Evolutionary conservation across 2,113 vertebrate species (phyloP).

Genomic region (Setophaga petechia): DNA sequence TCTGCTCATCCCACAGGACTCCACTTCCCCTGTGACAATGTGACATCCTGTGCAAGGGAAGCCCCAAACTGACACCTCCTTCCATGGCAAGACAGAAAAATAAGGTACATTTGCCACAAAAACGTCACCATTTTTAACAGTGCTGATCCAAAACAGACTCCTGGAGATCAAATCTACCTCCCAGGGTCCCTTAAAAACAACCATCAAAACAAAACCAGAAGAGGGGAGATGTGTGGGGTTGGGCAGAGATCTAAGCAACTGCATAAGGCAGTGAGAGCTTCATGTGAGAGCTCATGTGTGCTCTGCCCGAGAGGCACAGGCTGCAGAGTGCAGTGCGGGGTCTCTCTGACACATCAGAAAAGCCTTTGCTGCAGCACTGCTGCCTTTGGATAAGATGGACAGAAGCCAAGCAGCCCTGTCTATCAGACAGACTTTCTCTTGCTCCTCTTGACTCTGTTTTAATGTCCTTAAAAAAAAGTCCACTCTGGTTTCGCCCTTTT

Average conservation of each 20-base stretch:
- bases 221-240: background rate
- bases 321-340: slow-evolving; percentile 16
- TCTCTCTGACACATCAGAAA: slow-evolving; percentile 54
- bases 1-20: background rate
- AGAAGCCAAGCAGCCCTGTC: slow-evolving; percentile 1
- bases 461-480: background rate
- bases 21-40: background rate
- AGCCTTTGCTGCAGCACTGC: slow-evolving; percentile 17
- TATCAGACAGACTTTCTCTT: slow-evolving; percentile 14
- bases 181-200: slow-evolving; percentile 18
- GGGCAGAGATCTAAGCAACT: slow-evolving; percentile 36
- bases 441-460: slow-evolving; percentile 5
- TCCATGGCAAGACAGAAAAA: background rate
- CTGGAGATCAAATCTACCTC: background rate
- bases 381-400: slow-evolving; percentile 50
- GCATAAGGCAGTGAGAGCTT: background rate
- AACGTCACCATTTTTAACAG: background rate
- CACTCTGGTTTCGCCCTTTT: background rate
- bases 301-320: slow-evolving; percentile 38
- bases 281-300: slow-evolving; percentile 11
- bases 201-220: slow-evolving; percentile 36
- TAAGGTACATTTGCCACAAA: background rate
- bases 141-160: background rate
- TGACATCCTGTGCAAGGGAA: background rate
- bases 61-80: background rate